Evolutionary conservation across 2,888 invertebrate genomes (phyloP), one percentile per base, ranked within the genome.

Genomic region (Bruchidius siliquastri): DNA sequence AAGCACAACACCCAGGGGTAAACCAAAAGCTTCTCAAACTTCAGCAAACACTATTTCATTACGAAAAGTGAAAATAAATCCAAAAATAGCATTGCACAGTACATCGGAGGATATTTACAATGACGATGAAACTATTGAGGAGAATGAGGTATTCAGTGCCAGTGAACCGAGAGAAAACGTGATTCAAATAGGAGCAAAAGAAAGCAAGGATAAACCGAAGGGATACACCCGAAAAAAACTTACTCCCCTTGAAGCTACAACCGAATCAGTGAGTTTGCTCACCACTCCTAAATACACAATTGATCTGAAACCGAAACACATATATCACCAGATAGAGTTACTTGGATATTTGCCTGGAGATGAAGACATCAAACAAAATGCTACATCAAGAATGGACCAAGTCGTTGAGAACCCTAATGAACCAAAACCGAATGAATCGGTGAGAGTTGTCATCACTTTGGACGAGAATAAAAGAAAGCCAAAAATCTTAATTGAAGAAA

Each of bases 261-360:
- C 71, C 71, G 71, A 32, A 49, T 68, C 77, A 1, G 76, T 81
- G 0, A 80, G 79, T 71, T 74, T 83, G n/a, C 80, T 83, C 22
- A 83, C 84, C 0, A 83, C 82, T 3, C 83, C 83, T 67, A 82
- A 81, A 70, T 83, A 84, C 72, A 83, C 82, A 0, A 78, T 83
- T 32, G 74, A 81, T 73, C 74, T 83, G 22, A 81, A 79, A 71
- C 84, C 84, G 1, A 81, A 83, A 73, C 82, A 84, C 75, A 84
- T 84, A 71, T 84, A 84, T 71, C 83, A 84, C 72, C 84, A 84
- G 76, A 84, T 84, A 70, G 76, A 80, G 70, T 72, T 83, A 0
- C 72, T 83, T 6, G 77, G 81, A 49, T 80, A 81, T 74, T 73
- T 83, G 69, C 82, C 82, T 20, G 76, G 77, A 21, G 73, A 74